Evolutionary conservation across 2,113 vertebrate genomes (phyloP), one percentile per base, ranked within the genome.

Genomic region (Bettongia penicillata): DNA sequence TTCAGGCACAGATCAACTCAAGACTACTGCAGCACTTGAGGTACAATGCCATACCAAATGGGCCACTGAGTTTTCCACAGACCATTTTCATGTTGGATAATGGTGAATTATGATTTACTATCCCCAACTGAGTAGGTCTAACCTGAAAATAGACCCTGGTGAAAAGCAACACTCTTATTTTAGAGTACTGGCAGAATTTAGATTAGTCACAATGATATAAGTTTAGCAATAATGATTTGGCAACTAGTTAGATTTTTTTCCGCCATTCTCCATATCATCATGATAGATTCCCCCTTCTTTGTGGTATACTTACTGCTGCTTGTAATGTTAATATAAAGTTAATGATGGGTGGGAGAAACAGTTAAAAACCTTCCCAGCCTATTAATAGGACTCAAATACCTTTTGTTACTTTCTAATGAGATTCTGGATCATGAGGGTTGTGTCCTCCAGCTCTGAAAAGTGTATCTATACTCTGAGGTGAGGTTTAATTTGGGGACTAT

Each of bases 151-250:
- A 23, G 24, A 90, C 8, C 0, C 1, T 91, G 51, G 11, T 7
- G 50, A 24, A 51, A 77, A n/a, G 16, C 5, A 77, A 43, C 68
- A 43, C n/a, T 94, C 26, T 57, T 91, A 95, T 51, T 84, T 96
- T 47, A 95, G 92, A 8, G 37, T 31, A 31, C 28, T 77, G 25
- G 37, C 4, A 53, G 19, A 94, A 77, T 93, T 92, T 51, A 89
- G 57, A 9, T 61, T 23, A 24, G 16, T 48, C 95, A 51, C 93
- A 93, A 95, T 43, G 19, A 25, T 61, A 90, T n/a, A 28, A 12
- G 2, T 89, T 93, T 90, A n/a, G 49, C 47, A 90, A 95, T 93
- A 93, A 52, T 84, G n/a, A 43, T 22, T 8, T 43, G 16, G 43
- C n/a, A 43, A 84, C 68, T 84, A 23, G 61, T n/a, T 77, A 37